Evolutionary conservation across 2,113 vertebrate species (phyloP), one percentile per base, ranked within the genome.

Genomic region (Chascanopsetta lugubris): DNA sequence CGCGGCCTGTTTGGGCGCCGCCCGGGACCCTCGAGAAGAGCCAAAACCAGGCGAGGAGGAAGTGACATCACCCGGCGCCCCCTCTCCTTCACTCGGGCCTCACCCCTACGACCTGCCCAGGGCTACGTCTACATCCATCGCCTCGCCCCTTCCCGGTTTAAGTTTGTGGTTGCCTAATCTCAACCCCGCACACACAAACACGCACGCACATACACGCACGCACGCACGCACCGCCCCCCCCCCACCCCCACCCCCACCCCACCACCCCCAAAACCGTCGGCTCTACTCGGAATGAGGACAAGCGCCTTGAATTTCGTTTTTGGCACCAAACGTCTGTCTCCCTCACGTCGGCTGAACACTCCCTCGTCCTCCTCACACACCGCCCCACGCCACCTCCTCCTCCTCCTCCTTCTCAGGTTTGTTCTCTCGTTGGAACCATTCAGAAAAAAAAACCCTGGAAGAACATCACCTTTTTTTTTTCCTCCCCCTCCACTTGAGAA

Each of bases 251-350:
- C 79, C 55, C 40, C 8, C 49, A n/a, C 48, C 62, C 55, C 80
- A 53, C 34, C 2, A 10, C 34, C 34, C 24, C 54, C 59, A 60
- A 81, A 53, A 40, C 60, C 2, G 65, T 74, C 80, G 75, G 55
- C 54, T 76, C 74, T 29, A 79, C 53, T 40, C 45, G 21, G 69
- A 86, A 78, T 64, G 76, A 85, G 82, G 78, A 80, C 80, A 58
- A 84, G 87, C 61, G 77, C 83, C 85, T 83, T 82, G 78, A 87
- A 88, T 82, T 90, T 85, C 38, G 8, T 45, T 69, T 90, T 92
- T 92, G 90, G 88, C 90, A 91, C 88, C 79, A 63, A 74, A 80
- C 75, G 72, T 69, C 2, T 15, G 24, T 71, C 72, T 32, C 38
- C 50, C 56, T 71, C 55, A 6, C 21, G 20, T 61, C 56, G 70